A percentile compares a stretch with the other conserved stretches of the same genome.
These are phyloP conservation scores for Sebastes minor DNA, from an alignment of 2,797 vertebrate genomes.

Conservation along the genomic window DNA sequence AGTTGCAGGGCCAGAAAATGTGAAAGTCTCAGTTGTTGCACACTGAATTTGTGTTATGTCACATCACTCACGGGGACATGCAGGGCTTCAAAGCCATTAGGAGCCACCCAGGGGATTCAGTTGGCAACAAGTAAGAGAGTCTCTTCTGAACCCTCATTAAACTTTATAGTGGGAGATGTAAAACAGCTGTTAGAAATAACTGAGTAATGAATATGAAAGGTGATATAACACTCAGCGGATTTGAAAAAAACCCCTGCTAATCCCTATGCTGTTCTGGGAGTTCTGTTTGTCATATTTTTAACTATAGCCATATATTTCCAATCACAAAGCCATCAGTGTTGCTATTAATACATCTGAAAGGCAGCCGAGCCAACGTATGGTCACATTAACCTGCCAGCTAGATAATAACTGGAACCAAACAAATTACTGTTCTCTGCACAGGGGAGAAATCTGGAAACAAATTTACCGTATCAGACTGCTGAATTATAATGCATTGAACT, in stretches of 20 bases:
- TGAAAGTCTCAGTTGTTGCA: neutral
- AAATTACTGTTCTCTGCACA: neutral
- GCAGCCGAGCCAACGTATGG: constrained; percentile 5
- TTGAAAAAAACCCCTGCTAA: neutral
- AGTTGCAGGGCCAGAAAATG: neutral
- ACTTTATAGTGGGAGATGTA: constrained; percentile 10
- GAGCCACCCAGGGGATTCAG: constrained; percentile 19
- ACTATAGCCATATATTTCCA: constrained; percentile 11
- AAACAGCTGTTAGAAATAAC: constrained; percentile 28
- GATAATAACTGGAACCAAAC: constrained; percentile 5
- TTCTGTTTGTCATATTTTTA: neutral
- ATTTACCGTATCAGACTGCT: constrained; percentile 9
- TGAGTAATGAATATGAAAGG: neutral
- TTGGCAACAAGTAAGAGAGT: constrained; percentile 43
- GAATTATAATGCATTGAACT: constrained; percentile 7
- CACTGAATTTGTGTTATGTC: constrained; percentile 29
- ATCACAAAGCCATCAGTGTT: neutral
- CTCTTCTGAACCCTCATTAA: constrained; percentile 18
- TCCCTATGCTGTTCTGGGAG: neutral
- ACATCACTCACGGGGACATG: constrained; percentile 20
- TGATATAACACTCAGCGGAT: neutral
- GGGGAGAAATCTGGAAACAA: constrained; percentile 8
- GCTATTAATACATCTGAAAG: constrained; percentile 3
- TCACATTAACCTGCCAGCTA: constrained; percentile 41
- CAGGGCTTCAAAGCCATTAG: constrained; percentile 33